Conservation (phyloP, 2,888 invertebrate genomes). For the Dastarcus helophoroides region DNA sequence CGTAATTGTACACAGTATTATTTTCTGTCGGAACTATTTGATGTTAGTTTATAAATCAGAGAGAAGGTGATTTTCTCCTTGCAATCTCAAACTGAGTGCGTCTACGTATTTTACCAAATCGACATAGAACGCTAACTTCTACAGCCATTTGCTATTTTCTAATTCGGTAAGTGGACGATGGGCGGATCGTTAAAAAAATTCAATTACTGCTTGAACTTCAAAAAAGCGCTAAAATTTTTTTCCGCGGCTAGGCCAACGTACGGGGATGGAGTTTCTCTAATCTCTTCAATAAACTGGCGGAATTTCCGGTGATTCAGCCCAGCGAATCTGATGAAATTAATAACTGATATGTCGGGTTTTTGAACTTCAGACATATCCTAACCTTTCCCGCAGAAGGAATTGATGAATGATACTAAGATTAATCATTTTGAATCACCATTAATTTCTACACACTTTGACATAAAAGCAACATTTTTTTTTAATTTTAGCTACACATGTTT, state of each 20-base stretch:
- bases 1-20: constrained; percentile 15
- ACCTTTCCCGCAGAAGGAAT: constrained; percentile 23
- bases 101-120: constrained; percentile 18
- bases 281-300: constrained; percentile 5
- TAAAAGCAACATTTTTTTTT: constrained; percentile 19
- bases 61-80: constrained; percentile 20
- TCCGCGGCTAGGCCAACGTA: constrained; percentile 10
- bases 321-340: constrained; percentile 22
- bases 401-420: constrained; percentile 21
- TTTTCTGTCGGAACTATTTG: constrained; percentile 16
- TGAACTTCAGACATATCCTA: constrained; percentile 25
- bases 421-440: constrained; percentile 22
- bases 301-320: constrained; percentile 19
- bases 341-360: too few relatives aligned
- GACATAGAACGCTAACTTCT: constrained; percentile 20
- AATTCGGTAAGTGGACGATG: constrained; percentile 15
- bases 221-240: constrained; percentile 14
- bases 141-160: constrained; percentile 18
- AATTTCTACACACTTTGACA: constrained; percentile 24
- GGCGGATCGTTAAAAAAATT: constrained; percentile 17
- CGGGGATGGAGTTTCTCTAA: constrained; percentile 6
- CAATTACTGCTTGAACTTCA: constrained; percentile 12
- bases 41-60: constrained; percentile 20
- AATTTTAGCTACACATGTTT: constrained; percentile 21
- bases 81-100: constrained; percentile 19